Conservation (phyloP, 2,113 vertebrate species). For the Gopherus flavomarginatus region DNA sequence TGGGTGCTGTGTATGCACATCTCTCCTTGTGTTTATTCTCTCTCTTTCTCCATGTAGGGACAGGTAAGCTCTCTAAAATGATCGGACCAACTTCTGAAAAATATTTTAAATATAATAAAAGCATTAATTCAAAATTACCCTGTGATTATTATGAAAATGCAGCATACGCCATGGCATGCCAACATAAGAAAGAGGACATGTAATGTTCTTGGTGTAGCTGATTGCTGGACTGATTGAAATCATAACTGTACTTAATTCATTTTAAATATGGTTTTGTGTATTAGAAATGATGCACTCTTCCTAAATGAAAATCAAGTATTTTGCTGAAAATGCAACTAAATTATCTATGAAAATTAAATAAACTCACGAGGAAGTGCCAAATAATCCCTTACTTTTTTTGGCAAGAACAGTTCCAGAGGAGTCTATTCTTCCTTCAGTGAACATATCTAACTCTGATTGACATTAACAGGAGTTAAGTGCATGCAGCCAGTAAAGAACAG, state of each 20-base stretch:
- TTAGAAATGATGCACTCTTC: not conserved
- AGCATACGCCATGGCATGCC: not conserved
- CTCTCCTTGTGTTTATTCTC: not conserved
- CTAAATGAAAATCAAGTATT: not conserved
- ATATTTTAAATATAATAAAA: not conserved
- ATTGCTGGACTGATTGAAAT: not conserved
- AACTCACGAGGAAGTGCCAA: not conserved
- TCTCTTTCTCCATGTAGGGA: not conserved
- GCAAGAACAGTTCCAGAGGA: not conserved
- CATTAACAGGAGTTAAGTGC: not conserved
- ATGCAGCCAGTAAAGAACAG: not conserved
- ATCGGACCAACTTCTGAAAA: not conserved
- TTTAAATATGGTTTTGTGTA: not conserved
- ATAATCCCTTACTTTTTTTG: not conserved
- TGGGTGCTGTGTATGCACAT: not conserved
- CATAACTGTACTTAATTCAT: not conserved
- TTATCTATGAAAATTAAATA: not conserved
- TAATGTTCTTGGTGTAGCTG: not conserved
- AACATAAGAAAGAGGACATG: not conserved
- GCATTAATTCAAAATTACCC: not conserved
- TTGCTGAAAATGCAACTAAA: not conserved
- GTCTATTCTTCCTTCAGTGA: not conserved
- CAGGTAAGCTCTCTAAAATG: not conserved
- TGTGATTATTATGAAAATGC: not conserved
- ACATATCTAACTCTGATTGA: not conserved